Conservation (phyloP, 2,113 vertebrate species). For the Ibidorhyncha struthersii region DNA sequence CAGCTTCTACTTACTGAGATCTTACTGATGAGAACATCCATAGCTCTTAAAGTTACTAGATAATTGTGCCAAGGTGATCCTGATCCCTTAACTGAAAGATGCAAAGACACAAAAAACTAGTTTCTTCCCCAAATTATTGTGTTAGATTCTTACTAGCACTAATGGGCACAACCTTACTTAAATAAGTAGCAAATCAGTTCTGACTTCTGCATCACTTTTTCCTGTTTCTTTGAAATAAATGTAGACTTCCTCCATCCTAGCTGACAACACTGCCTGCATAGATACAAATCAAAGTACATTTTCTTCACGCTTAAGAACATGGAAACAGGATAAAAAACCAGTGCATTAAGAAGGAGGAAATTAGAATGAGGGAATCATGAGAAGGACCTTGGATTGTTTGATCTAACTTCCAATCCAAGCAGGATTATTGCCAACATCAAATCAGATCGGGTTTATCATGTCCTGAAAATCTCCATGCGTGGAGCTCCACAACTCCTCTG, state of each 20-base stretch:
- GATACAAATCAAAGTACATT: background rate
- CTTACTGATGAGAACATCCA: background rate
- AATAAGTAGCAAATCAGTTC: background rate
- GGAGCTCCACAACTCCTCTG: background rate
- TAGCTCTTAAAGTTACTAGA: background rate
- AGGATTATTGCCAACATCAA: background rate
- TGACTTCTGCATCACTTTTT: background rate
- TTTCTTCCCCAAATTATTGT: background rate
- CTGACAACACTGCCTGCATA: background rate
- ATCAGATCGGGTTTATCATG: background rate
- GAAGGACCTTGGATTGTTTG: background rate
- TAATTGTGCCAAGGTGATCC: background rate
- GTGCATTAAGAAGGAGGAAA: background rate
- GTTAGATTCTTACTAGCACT: background rate
- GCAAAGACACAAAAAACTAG: background rate
- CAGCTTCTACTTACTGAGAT: slow-evolving; percentile 32
- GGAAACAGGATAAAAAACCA: background rate
- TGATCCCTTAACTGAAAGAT: background rate
- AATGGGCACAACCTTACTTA: background rate
- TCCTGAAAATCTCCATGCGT: background rate
- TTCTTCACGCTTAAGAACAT: background rate
- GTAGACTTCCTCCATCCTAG: background rate
- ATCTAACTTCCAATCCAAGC: background rate
- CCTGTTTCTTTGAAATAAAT: background rate
- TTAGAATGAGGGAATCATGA: background rate